These are phyloP conservation scores for Arbacia lixula DNA, from an alignment of 53 echinoderm and acorn worm genomes.

Conservation along the genomic window DNA sequence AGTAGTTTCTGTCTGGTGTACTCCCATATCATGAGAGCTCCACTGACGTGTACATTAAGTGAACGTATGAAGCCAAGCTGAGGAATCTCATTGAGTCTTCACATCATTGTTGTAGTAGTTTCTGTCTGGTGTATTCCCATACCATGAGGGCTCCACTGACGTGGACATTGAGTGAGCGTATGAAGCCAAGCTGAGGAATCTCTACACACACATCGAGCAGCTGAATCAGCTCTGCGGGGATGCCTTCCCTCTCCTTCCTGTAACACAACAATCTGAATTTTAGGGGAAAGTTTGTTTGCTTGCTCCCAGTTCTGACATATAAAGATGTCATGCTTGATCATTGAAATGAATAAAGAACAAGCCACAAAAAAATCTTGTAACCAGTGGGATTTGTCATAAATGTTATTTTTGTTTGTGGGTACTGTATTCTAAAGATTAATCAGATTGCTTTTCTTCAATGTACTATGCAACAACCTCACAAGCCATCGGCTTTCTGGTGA, in stretches of 20 bases:
- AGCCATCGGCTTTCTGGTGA: no score
- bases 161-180: constrained; percentile 94
- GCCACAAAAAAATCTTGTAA: no score
- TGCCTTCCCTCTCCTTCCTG: constrained; percentile 91
- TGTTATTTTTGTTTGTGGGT: no score
- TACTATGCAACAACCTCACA: no score
- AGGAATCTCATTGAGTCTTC: constrained; percentile 61
- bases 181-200: constrained; percentile 90
- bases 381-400: no score
- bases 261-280: background rate
- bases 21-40: constrained; percentile 73
- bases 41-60: constrained; percentile 90
- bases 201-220: constrained; percentile 91
- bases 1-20: constrained; percentile 81
- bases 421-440: no score
- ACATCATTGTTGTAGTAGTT: constrained; percentile 38
- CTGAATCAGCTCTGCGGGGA: constrained; percentile 91
- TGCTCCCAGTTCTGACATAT: no score
- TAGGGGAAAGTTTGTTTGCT: no score
- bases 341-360: no score
- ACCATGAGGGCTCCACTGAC: constrained; percentile 79
- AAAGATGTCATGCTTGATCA: no score
- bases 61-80: constrained; percentile 84
- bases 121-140: constrained; percentile 90
- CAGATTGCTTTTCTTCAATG: no score